Evolutionary conservation across 2,113 vertebrate species (phyloP), one percentile per base, ranked within the genome.

Genomic region (Prietella phreatophila): DNA sequence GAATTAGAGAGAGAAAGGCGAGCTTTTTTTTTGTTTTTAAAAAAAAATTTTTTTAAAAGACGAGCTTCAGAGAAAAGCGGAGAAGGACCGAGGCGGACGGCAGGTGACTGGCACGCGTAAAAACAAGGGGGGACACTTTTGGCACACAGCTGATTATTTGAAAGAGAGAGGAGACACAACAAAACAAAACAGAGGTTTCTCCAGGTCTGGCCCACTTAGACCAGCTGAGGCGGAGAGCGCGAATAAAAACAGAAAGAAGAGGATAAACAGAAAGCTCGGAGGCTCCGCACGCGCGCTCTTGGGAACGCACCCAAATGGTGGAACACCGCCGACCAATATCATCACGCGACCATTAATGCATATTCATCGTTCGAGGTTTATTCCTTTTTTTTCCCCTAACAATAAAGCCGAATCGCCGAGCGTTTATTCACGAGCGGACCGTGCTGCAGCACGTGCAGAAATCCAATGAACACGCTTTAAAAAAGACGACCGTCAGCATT

Each of bases 51-150:
- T 86, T 87, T 82, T 86, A n/a, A 88, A 82, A 91, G 88, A 36
- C 53, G 73, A 86, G 82, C 91, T 89, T 89, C 76, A 92, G 92
- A 91, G 91, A 92, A 93, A 89, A 80, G 79, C 47, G 89, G 89
- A 85, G 69, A 85, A 88, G 91, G 93, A 92, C 91, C 89, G 91
- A 89, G 92, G 87, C 93, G 93, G 93, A 86, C 90, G 94, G 94
- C 96, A 95, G 95, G 95, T 97, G 96, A 97, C 96, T 95, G 96
- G 96, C 96, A 97, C 96, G 95, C 95, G 96, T 95, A 95, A 95
- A 94, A 94, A 97, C 96, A 96, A 95, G 95, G 93, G 93, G 91
- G 91, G 86, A 92, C 93, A 93, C 93, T 93, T 93, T 89, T 92
- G 94, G 93, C 90, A 94, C 88, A 92, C 93, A 93, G 95, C 95